Evolutionary conservation across 2,888 invertebrate genomes (phyloP), one percentile per base, ranked within the genome.

Genomic region (Steinernema carpocapsae): DNA sequence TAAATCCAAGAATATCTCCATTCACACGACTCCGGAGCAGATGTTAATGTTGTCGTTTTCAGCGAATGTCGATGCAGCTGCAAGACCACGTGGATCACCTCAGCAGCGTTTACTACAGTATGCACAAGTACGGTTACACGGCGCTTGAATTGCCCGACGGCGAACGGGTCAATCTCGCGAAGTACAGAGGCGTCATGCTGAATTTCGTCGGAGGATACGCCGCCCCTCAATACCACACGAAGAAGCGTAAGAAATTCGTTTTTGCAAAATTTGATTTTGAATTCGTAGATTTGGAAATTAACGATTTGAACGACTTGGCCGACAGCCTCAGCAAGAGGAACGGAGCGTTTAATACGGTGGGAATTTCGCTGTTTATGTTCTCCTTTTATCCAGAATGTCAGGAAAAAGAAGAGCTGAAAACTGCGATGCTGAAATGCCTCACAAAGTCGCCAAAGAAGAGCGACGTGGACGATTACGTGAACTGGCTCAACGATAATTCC

Each of bases 161-260:
- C n/a, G 82, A 80, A 70, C 76, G 80, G 37, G 79, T 80, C 22
- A 79, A 80, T 45, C 59, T 80, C 46, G 75, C 79, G 26, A 80
- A 82, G 52, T 80, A 82, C 70, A 74, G 74, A 14, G 80, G 80
- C 19, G 73, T 77, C 19, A 72, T 76, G n/a, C 70, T 80, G 48
- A 77, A 74, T 42, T 82, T 80, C 72, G 59, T 75, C n/a, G 64
- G 71, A 29, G 59, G 71, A 43, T 64, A 32, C n/a, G 26, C 64
- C 32, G 6, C 64, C 32, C 64, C 64, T 7, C 64, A 64, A 4
- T 26, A 56, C 24, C 26, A 72, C 17, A 42, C 73, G 32, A 59
- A 70, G 43, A 42, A 64, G 24, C 59, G 70, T 70, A 71, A n/a
- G 24, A 37, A 10, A 6, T 10, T 3, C 10, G 37, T 37, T 3